Evolutionary conservation across 1,140 invertebrate genomes (phyloP), one percentile per base, ranked within the genome.

Genomic region (Homalodisca vitripennis): DNA sequence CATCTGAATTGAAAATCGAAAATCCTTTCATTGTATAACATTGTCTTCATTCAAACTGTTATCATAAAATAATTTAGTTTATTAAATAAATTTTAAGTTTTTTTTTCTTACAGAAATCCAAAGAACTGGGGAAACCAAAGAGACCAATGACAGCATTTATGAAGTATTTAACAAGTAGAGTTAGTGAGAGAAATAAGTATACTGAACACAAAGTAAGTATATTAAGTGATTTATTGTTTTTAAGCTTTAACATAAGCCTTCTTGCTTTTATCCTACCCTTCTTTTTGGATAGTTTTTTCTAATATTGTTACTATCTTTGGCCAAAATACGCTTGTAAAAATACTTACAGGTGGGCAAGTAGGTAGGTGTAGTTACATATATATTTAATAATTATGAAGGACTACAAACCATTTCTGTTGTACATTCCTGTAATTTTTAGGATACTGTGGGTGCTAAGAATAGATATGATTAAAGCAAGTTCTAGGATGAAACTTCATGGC

Each of bases 61-160:
- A n/a, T n/a, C n/a, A n/a, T n/a, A n/a, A n/a, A n/a, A n/a, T n/a
- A n/a, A n/a, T n/a, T n/a, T n/a, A n/a, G n/a, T n/a, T n/a, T n/a
- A n/a, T n/a, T n/a, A n/a, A n/a, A n/a, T n/a, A n/a, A n/a, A n/a
- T n/a, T n/a, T n/a, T n/a, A n/a, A n/a, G n/a, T n/a, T n/a, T n/a
- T n/a, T n/a, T n/a, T n/a, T n/a, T n/a, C n/a, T 60, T 60, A 6
- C 26, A 60, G 55, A 60, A 30, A 60, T 26, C 55, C 22, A 26
- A 27, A 60, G 55, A 60, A 60, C 55, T 60, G 26, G 55, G 55
- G 29, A 60, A 60, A 29, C 55, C 55, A 2, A 60, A 60, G 24
- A 13, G n/a, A 60, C 55, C 55, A 27, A 13, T 60, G 3, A 22
- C 55, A 6, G 26, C n/a, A 22, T 60, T 60, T 60, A 3, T 26